Evolutionary conservation across 2,797 vertebrate species (phyloP), one percentile per base, ranked within the genome.

Genomic region (Brotogeris chrysoptera): DNA sequence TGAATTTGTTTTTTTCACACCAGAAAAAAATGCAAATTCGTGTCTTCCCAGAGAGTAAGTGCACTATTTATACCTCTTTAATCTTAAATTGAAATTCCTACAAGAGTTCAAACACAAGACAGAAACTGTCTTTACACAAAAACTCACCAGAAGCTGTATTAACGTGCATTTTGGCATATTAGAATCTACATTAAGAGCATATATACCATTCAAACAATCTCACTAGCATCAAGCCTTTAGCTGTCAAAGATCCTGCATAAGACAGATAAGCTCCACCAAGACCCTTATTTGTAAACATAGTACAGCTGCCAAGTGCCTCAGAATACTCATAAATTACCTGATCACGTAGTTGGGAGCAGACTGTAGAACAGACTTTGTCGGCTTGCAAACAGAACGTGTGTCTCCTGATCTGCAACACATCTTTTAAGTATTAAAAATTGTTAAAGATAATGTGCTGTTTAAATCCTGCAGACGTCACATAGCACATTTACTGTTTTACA

Each of bases 261-360:
- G 50, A 81, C 72, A 95, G 95, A 97, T 96, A 96, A 96, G 86
- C 84, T 83, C 66, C 94, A 94, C 70, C 66, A 93, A 88, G 83
- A 71, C 78, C 93, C 92, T 94, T 95, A 95, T 95, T 97, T 97
- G 95, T 97, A 96, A 96, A 96, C 95, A 93, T 0, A 25, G 80
- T 86, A 80, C 78, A 89, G 88, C 90, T 95, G 95, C 95, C 95
- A 96, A 96, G 70, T 84, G 95, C 61, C 78, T 89, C 72, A 55
- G 72, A 47, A 94, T 90, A 88, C 73, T 93, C 89, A 93, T 95
- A 70, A 52, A 44, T 84, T 95, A 95, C 94, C 96, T 93, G 84
- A 92, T 97, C 96, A 96, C 86, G 92, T 96, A 81, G 79, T 16
- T 64, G 73, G 66, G 86, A 97, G 87, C 94, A 96, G 94, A 64